phyloP scores from a whole-genome alignment of 2,797 vertebrate genomes.

The Catharus ustulatus region DNA sequence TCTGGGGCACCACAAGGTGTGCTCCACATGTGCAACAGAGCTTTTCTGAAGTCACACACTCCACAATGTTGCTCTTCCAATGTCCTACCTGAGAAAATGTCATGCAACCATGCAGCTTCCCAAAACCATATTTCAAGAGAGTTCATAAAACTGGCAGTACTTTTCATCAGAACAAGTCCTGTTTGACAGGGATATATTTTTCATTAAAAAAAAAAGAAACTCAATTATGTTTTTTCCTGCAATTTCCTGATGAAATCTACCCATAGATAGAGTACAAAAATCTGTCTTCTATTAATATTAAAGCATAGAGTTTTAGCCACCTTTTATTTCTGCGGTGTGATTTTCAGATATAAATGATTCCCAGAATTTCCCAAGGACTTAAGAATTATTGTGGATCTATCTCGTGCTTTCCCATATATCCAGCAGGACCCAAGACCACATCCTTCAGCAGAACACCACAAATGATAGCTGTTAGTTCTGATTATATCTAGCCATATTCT shows the following conservation, averaged over 20 bases:
- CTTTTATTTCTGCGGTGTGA: neutral
- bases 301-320: neutral
- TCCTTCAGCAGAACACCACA: neutral
- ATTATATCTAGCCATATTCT: neutral
- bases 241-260: neutral
- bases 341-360: neutral
- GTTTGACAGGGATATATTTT: neutral
- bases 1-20: neutral
- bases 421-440: neutral
- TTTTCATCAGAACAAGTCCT: neutral
- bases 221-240: accelerated
- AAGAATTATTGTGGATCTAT: neutral
- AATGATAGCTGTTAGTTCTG: neutral
- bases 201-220: neutral
- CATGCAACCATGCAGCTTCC: neutral
- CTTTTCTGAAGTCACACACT: neutral
- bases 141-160: neutral
- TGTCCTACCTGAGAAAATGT: neutral
- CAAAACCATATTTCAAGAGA: neutral
- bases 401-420: neutral
- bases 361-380: neutral
- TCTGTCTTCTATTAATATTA: neutral
- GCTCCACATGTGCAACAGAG: neutral
- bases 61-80: neutral
- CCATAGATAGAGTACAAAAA: neutral